These are phyloP conservation scores for Neolamprologus longior DNA, from an alignment of 2,113 vertebrate genomes.

Conservation along the genomic window DNA sequence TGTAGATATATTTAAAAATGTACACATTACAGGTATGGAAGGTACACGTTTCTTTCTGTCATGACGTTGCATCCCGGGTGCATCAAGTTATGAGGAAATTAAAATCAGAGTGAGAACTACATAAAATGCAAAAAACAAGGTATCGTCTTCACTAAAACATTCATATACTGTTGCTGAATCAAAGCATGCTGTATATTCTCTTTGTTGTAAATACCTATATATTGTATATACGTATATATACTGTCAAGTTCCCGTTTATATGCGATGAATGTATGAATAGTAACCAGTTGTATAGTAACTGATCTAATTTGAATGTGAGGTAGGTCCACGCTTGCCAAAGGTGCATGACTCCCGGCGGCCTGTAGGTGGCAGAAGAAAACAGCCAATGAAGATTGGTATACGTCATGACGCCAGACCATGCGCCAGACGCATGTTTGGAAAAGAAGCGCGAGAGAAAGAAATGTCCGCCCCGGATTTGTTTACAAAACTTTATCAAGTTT, in stretches of 20 bases:
- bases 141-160: neutral
- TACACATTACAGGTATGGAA: neutral
- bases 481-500: neutral
- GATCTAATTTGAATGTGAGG: neutral
- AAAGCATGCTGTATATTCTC: neutral
- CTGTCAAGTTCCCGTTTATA: neutral
- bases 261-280: neutral
- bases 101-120: neutral
- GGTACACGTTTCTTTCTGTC: neutral
- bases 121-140: neutral
- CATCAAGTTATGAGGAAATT: neutral
- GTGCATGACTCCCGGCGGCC: neutral
- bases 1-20: neutral
- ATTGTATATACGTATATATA: neutral
- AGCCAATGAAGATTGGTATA: rapidly evolving
- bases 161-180: neutral
- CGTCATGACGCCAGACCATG: constrained; percentile 23
- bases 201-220: neutral
- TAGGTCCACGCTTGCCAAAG: neutral
- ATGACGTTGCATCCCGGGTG: neutral
- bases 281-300: neutral
- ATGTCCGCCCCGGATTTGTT: neutral
- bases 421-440: constrained; percentile 25
- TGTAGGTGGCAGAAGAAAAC: neutral
- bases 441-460: constrained; percentile 32